Evolutionary conservation across 2,888 invertebrate species (phyloP).

Genomic region (Drosophila recens): DNA sequence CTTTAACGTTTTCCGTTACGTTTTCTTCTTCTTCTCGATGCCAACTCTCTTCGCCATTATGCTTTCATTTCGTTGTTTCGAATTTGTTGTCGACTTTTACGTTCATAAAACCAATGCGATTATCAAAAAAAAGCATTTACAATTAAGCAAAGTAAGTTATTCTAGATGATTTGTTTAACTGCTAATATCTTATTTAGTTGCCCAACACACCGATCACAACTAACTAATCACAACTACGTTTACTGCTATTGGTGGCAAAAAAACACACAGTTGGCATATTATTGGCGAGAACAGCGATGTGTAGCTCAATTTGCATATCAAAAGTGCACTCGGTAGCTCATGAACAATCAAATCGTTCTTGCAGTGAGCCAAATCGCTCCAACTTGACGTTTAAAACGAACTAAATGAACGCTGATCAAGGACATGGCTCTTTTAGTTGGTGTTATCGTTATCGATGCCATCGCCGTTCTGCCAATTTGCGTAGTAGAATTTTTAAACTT

Average conservation of each 20-base stretch:
- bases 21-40: conserved; percentile 63
- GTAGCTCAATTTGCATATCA: not conserved
- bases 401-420: conserved; percentile 13
- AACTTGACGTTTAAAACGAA: not conserved
- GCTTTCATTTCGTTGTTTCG: conserved; percentile 60
- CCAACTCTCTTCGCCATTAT: conserved; percentile 64
- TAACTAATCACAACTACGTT: conserved; percentile 19
- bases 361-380: not conserved
- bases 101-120: conserved; percentile 53
- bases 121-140: conserved; percentile 68
- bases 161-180: conserved; percentile 49
- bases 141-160: conserved; percentile 78
- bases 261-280: not conserved
- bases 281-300: not conserved
- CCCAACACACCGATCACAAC: conserved; percentile 8
- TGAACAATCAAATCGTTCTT: not conserved
- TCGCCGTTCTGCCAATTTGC: conserved; percentile 25
- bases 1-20: conserved; percentile 43
- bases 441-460: conserved; percentile 1
- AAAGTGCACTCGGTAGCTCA: too few relatives aligned
- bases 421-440: too few relatives aligned
- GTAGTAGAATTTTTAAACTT: conserved; percentile 18
- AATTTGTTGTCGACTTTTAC: conserved; percentile 61
- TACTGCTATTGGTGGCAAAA: conserved; percentile 30
- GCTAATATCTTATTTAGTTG: conserved; percentile 65